phyloP scores from a whole-genome alignment of 2,888 invertebrate genomes.

The Drosophila quinaria region DNA sequence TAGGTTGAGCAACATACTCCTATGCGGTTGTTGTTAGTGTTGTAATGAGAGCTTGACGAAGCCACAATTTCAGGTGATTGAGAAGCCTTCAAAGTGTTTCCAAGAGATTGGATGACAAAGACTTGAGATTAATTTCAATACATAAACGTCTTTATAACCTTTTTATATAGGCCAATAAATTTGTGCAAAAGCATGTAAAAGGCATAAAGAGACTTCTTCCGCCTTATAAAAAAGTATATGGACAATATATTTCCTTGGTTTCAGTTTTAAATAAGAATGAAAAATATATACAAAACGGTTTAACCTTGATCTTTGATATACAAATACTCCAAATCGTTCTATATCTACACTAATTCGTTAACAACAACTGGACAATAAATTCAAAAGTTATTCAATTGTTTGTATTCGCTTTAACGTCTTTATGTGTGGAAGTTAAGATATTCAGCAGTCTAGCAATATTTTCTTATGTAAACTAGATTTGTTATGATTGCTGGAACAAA shows the following conservation, averaged over 20 bases:
- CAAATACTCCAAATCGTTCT: not conserved
- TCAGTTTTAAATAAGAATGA: not conserved
- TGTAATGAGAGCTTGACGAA: constrained; percentile 29
- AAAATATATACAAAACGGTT: not conserved
- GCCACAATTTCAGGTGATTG: constrained; percentile 19
- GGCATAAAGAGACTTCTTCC: not conserved
- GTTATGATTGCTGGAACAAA: constrained; percentile 7
- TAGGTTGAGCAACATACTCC: constrained; percentile 33
- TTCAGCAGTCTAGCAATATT: too few relatives aligned
- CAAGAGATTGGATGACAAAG: constrained; percentile 7
- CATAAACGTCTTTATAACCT: not conserved
- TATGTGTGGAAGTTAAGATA: not conserved
- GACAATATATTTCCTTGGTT: not conserved
- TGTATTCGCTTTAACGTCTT: not conserved
- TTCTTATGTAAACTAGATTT: not conserved
- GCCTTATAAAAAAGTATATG: not conserved
- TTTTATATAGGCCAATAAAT: not conserved
- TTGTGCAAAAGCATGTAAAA: not conserved
- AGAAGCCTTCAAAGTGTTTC: constrained; percentile 45
- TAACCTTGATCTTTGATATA: not conserved
- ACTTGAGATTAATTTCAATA: constrained; percentile 1
- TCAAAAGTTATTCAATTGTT: not conserved
- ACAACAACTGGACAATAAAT: not conserved
- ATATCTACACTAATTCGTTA: too few relatives aligned
- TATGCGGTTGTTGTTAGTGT: constrained; percentile 13